Conservation (phyloP, 2,113 vertebrate species). For the Procavia capensis region DNA sequence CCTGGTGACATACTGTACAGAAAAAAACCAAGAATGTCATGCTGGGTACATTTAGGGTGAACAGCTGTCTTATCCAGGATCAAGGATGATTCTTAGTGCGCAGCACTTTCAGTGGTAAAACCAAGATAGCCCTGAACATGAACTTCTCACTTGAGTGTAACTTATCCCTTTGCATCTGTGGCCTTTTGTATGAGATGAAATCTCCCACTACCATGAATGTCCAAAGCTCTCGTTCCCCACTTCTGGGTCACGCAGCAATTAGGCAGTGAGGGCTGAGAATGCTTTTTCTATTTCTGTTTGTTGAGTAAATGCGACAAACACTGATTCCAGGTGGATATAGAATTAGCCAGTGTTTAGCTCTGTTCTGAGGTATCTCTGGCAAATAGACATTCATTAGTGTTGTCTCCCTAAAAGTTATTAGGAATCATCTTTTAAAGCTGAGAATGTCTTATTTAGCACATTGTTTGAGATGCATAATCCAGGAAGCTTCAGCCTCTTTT, state of each 20-base stretch:
- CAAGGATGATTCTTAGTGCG: not conserved
- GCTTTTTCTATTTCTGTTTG: not conserved
- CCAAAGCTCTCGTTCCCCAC: not conserved
- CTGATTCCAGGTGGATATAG: not conserved
- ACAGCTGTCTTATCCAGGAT: not conserved
- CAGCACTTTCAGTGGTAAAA: not conserved
- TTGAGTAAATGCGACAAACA: not conserved
- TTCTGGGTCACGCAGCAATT: not conserved
- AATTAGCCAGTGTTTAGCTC: not conserved
- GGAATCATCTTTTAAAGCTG: constrained; percentile 49
- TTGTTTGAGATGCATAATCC: constrained; percentile 30
- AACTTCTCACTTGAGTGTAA: not conserved
- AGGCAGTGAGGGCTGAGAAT: not conserved
- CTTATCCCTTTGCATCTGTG: not conserved
- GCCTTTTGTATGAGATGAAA: constrained; percentile 35
- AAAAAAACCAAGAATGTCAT: constrained; percentile 14
- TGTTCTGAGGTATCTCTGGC: not conserved
- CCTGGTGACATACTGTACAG: not conserved
- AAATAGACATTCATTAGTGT: constrained; percentile 37
- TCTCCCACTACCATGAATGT: constrained; percentile 18
- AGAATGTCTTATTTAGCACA: constrained; percentile 50
- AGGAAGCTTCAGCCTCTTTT: constrained; percentile 52
- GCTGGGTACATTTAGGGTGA: not conserved
- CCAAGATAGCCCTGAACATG: too few relatives aligned
- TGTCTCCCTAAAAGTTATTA: constrained; percentile 67